Evolutionary conservation across 1,140 invertebrate species (phyloP), one percentile per base, ranked within the genome.

Genomic region (Pseudachorutes palmiensis): DNA sequence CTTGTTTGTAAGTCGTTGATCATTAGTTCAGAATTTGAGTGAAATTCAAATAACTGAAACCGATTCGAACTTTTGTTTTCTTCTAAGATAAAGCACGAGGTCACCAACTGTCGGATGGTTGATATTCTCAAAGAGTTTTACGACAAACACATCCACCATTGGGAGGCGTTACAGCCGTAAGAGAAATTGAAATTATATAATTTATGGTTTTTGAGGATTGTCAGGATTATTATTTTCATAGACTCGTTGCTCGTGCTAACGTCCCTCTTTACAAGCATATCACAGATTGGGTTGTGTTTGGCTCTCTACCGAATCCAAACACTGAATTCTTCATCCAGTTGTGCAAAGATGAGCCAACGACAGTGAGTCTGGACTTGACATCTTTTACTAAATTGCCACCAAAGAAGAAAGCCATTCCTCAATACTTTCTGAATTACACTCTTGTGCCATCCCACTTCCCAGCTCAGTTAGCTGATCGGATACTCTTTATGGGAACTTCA

Each of bases 261-360:
- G 2, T 45, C n/a, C 63, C 65, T 26, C 55, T 74, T 19, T 71
- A 66, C 31, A 69, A 69, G 24, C 72, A 74, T 57, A 71, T 74
- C 14, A 74, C 64, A 0, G 71, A 69, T 62, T 74, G 72, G 72
- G 55, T 74, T n/a, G 70, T 71, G 3, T 71, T 63, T 51, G 72
- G 72, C n/a, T 41, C 55, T 28, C 26, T 74, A 22, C 31, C 26
- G 19, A 68, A 71, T 70, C 68, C 70, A 9, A 64, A 62, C 49
- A 24, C 51, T 24, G 72, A 74, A 66, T 74, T 71, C 62, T 74
- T 74, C 41, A 70, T 74, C 60, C 63, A 67, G 16, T 31, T 31
- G 51, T 24, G 19, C 3, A 66, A 64, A 48, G 48, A 31, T 45
- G 19, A 41, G 9, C 19, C 28, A 55, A 59, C 16, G 0, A 33